These are phyloP conservation scores for Pseudotriccus pelzelni DNA, from an alignment of 2,797 vertebrate genomes.

Conservation along the genomic window DNA sequence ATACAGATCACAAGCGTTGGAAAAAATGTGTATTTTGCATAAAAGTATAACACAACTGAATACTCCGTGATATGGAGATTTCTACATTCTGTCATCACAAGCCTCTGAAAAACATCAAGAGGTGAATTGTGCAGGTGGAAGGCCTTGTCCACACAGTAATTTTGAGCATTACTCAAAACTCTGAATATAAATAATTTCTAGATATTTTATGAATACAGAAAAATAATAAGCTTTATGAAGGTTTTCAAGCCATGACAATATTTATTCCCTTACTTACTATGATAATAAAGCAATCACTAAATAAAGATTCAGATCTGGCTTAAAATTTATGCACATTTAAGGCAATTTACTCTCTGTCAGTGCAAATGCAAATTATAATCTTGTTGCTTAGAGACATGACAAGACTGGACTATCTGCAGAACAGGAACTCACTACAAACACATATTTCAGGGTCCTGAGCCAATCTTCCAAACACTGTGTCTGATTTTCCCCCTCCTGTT, in stretches of 20 bases:
- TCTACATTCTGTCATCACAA: neutral
- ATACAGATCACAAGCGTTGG: neutral
- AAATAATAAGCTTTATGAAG: neutral
- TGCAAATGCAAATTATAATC: neutral
- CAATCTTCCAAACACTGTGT: neutral
- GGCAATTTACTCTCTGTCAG: neutral
- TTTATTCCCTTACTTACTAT: neutral
- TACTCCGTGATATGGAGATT: neutral
- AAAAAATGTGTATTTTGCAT: neutral
- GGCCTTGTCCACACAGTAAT: neutral
- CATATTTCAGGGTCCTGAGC: neutral
- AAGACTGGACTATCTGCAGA: neutral
- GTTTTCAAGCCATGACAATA: neutral
- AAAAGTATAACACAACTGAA: neutral
- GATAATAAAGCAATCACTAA: neutral
- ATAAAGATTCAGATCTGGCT: neutral
- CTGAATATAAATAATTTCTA: neutral
- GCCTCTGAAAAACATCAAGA: neutral
- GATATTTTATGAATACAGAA: neutral
- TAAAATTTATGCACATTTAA: constrained; percentile 20
- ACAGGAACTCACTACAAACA: neutral
- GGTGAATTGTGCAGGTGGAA: neutral
- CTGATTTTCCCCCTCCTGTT: neutral
- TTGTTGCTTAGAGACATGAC: constrained; percentile 40
- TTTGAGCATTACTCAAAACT: neutral